Evolutionary conservation across 1,140 invertebrate species (phyloP), one percentile per base, ranked within the genome.

Genomic region (Amphibalanus amphitrite): DNA sequence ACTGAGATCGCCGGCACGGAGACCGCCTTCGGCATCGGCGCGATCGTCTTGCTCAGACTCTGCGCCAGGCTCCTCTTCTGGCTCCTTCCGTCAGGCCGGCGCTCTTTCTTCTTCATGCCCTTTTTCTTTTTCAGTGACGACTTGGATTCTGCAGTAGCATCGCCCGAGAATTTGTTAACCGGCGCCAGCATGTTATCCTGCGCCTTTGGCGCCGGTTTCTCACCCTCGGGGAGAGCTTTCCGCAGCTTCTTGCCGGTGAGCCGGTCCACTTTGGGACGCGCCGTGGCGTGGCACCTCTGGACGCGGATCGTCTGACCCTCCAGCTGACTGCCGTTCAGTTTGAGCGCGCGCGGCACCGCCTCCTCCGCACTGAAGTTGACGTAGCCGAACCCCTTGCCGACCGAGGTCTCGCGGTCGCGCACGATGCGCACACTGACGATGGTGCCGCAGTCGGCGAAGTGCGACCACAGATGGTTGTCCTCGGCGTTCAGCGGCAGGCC

Each of bases 371-470:
- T 74, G 76, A 85, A 85, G 74, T 80, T 79, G 40, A 86, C 79
- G 78, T 82, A 86, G 38, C 82, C 83, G 77, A 86, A 83, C 6
- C 85, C 91, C 85, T 87, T 90, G 73, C 88, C 86, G 64, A 89
- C 89, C 71, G 81, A 78, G 47, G 81, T 81, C 23, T 28, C n/a
- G 0, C 23, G n/a, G 79, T 93, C 88, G 77, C 89, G 81, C 4
- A 92, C 79, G 69, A 93, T 80, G 70, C 89, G 81, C 3, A 93
- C 85, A 40, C 84, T 85, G 28, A 83, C 80, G 71, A 93, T 88
- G 29, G 83, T 78, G 0, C 91, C 91, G 80, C 89, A 93, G n/a
- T 84, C 81, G 59, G 81, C 76, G 80, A 93, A 93, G 72, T 86
- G 81, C 15, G 82, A 78, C 77, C 88, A 84, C 0, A 93, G 29